These are phyloP conservation scores for Drosophila kuntzei DNA, from an alignment of 2,888 invertebrate genomes.

Conservation along the genomic window DNA sequence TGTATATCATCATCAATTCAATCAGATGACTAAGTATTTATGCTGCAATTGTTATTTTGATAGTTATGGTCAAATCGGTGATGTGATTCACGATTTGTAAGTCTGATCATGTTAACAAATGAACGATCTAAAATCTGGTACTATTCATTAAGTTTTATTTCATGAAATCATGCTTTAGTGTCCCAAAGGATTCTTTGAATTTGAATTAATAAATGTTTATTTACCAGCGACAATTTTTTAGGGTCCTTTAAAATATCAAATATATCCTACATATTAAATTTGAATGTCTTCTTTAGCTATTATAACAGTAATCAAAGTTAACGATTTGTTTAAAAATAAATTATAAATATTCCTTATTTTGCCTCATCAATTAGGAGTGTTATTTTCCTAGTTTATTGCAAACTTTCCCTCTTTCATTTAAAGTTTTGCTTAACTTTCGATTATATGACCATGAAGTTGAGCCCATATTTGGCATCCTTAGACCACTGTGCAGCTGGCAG, in stretches of 20 bases:
- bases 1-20: constrained; percentile 7
- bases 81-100: neutral
- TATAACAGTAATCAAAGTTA: neutral
- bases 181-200: too few relatives aligned
- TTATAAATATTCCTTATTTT: neutral
- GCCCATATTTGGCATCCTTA: neutral
- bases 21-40: constrained; percentile 24
- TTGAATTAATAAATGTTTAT: too few relatives aligned
- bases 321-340: neutral
- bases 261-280: neutral
- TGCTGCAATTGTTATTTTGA: constrained; percentile 1
- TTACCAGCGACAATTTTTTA: neutral
- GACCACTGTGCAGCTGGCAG: constrained; percentile 59
- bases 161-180: too few relatives aligned
- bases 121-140: too few relatives aligned
- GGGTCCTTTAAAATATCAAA: neutral
- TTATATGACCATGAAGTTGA: neutral
- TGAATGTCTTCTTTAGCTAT: too few relatives aligned
- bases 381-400: neutral
- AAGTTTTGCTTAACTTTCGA: neutral
- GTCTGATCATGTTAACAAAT: neutral
- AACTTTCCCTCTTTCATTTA: neutral
- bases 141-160: too few relatives aligned
- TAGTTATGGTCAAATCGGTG: neutral
- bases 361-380: neutral